These are phyloP conservation scores for Sebastes diaconus DNA, from an alignment of 2,797 vertebrate species.

Conservation along the genomic window DNA sequence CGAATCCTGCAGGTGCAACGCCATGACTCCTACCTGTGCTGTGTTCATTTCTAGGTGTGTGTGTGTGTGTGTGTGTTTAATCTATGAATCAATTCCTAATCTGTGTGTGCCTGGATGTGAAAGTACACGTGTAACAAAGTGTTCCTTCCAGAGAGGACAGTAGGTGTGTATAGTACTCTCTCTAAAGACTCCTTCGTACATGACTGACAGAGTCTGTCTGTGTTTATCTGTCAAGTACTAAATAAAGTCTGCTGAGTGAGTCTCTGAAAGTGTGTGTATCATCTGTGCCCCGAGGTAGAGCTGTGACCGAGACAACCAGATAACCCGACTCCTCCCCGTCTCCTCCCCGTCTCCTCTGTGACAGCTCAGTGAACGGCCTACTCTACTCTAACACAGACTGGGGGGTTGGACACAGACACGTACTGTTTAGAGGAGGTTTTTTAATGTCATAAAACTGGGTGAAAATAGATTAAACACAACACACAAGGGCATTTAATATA, in stretches of 20 bases:
- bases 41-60: slow-evolving; percentile 12
- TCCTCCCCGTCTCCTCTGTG: slow-evolving; percentile 64
- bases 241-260: slow-evolving; percentile 13
- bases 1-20: slow-evolving; percentile 20
- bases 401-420: neutral
- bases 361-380: slow-evolving; percentile 49
- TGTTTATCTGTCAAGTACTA: neutral
- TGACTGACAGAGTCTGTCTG: slow-evolving; percentile 1
- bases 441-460: slow-evolving; percentile 18
- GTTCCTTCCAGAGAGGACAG: neutral
- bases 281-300: slow-evolving; percentile 35
- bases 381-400: slow-evolving; percentile 39
- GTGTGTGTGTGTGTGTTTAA: slow-evolving; percentile 17
- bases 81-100: slow-evolving; percentile 3
- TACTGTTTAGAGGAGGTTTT: neutral
- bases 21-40: slow-evolving; percentile 45
- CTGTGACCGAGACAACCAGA: slow-evolving; percentile 17
- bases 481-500: slow-evolving; percentile 14
- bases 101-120: neutral
- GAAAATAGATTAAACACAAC: slow-evolving; percentile 22
- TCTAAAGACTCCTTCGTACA: slow-evolving; percentile 21
- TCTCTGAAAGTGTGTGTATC: slow-evolving; percentile 43
- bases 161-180: neutral
- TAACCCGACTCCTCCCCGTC: slow-evolving; percentile 66
- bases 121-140: neutral